These are phyloP conservation scores for Philereme vetulata DNA, from an alignment of 2,888 invertebrate species.

Conservation along the genomic window DNA sequence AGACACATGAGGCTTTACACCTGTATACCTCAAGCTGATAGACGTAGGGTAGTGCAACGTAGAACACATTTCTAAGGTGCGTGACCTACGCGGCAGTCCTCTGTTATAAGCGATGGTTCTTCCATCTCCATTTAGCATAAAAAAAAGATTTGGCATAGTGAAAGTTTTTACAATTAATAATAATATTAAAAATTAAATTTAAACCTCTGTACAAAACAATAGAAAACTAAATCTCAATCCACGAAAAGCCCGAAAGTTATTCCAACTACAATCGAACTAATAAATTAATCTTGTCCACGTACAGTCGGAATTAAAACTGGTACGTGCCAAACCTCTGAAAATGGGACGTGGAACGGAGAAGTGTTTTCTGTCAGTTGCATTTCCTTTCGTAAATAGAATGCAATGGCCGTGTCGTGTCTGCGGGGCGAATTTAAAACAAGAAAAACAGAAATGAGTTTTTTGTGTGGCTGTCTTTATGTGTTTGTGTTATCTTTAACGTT, in stretches of 20 bases:
- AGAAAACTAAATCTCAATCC: conserved; percentile 1
- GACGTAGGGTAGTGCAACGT: no score
- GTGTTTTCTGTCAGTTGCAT: conserved; percentile 73
- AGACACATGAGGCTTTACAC: no score
- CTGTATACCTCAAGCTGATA: no score
- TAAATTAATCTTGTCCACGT: conserved; percentile 39
- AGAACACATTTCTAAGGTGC: no score
- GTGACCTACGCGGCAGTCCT: no score
- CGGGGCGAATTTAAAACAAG: conserved; percentile 54
- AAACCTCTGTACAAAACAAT: no score
- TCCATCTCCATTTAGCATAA: no score
- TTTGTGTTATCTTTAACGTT: conserved; percentile 27
- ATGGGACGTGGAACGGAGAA: conserved; percentile 66
- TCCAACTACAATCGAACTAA: conserved; percentile 29
- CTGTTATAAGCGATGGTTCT: no score
- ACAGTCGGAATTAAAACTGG: conserved; percentile 41
- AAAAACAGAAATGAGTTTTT: conserved; percentile 48
- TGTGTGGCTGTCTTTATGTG: conserved; percentile 44
- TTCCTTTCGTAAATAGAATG: conserved; percentile 74
- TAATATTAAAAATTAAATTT: no score
- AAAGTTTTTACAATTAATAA: no score
- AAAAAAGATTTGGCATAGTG: no score
- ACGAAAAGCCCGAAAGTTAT: conserved; percentile 1
- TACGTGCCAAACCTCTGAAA: conserved; percentile 43
- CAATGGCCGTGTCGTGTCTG: conserved; percentile 59